Base-by-base conservation (phyloP, 2,113 vertebrate genomes). In the Numida meleagris region DNA sequence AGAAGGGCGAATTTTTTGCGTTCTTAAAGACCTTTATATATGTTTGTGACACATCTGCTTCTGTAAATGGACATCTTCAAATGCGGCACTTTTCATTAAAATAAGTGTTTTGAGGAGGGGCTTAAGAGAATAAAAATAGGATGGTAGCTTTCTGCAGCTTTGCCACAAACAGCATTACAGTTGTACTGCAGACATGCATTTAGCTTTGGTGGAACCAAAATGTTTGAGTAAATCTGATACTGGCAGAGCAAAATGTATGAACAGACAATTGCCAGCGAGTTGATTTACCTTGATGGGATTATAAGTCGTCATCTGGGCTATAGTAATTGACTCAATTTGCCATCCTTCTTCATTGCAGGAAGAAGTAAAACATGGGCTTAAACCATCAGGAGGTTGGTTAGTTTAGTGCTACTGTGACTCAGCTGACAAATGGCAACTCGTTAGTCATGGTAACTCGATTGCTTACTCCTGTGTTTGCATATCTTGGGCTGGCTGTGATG, bases 221-320 rank as follows among this genome's bases (percentile, higher is more conserved):
- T 51, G 29, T 86, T 95, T 88, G 85, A 77, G n/a, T 88, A 50
- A 25, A 17, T 80, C 57, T 90, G 65, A 68, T 84, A 65, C 14
- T 88, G 85, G 76, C 85, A 90, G 90, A 96, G 73, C 43, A 88
- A 83, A 95, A 93, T 11, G 17, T 75, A 86, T 42, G 88, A 96
- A 89, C 71, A 87, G 85, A 81, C 0, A 1, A 89, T 87, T 25
- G 29, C 70, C 88, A 92, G 90, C 90, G 74, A 92, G 86, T 83
- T 94, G 74, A 78, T 93, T 92, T 90, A 92, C 65, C 46, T 63
- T 8, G 11, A 15, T 63, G 75, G 93, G 59, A 74, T 88, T 93
- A 12, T 67, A 78, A 83, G 5, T 88, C 90, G 40, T 96, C 70
- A 48, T 90, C 82, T 90, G 66, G 73, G 77, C 70, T 94, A 6